These are phyloP conservation scores for Perccottus glenii DNA, from an alignment of 2,113 vertebrate species.

Conservation along the genomic window DNA sequence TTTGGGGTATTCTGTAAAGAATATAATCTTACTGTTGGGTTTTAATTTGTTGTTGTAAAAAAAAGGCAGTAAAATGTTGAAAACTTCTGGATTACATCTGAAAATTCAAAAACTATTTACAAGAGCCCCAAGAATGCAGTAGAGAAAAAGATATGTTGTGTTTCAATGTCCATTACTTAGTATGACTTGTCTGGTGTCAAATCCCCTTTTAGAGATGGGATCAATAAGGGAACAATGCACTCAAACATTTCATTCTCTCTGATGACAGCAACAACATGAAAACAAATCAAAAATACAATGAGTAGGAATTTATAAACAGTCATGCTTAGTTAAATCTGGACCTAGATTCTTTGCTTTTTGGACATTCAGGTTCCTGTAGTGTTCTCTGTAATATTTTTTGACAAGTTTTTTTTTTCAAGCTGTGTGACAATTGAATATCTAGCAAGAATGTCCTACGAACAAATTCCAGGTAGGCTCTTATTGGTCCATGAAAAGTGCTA, in stretches of 20 bases:
- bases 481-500: slow-evolving; percentile 31
- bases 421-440: background rate
- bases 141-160: slow-evolving; percentile 6
- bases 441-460: slow-evolving; percentile 3
- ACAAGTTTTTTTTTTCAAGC: background rate
- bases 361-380: too few relatives aligned
- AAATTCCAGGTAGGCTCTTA: slow-evolving; percentile 13
- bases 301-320: too few relatives aligned
- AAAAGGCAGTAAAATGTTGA: slow-evolving; percentile 1
- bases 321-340: too few relatives aligned
- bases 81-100: background rate
- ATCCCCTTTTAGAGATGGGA: background rate
- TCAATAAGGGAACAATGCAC: background rate
- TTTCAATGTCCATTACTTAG: background rate
- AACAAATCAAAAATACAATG: too few relatives aligned
- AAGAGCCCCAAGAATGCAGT: background rate
- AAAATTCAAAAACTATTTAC: slow-evolving; percentile 24
- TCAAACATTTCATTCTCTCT: background rate
- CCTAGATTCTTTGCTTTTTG: too few relatives aligned
- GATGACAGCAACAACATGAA: too few relatives aligned
- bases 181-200: background rate
- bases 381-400: background rate
- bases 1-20: too few relatives aligned
- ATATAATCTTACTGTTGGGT: too few relatives aligned
- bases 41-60: background rate